phyloP scores from a whole-genome alignment of 2,113 vertebrate species.

The Cephalopholis sonnerati region DNA sequence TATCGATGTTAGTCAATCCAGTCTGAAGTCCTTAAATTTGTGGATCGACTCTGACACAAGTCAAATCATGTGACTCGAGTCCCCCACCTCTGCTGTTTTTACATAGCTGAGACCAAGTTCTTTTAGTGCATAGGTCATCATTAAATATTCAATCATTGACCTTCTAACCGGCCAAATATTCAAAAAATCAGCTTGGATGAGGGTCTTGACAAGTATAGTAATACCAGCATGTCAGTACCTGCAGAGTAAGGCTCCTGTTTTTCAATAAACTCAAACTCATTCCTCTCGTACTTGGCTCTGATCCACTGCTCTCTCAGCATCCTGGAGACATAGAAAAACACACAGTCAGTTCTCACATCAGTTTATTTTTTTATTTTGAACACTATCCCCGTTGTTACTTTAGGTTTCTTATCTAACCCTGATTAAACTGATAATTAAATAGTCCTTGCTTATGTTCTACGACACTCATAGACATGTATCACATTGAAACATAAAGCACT shows the following conservation, averaged over 20 bases:
- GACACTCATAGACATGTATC: not conserved
- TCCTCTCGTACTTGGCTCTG: constrained; percentile 94
- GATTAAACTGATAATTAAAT: constrained; percentile 10
- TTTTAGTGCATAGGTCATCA: no score
- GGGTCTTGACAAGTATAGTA: not conserved
- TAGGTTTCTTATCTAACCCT: no score
- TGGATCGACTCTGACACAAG: no score
- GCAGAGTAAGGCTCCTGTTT: constrained; percentile 97
- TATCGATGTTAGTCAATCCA: no score
- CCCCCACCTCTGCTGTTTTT: not conserved
- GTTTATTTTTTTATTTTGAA: no score
- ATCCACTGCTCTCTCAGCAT: constrained; percentile 97
- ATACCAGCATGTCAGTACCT: constrained; percentile 80
- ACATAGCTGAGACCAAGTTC: not conserved
- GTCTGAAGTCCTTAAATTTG: no score
- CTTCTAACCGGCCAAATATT: not conserved
- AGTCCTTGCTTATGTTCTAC: not conserved
- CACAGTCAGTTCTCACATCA: constrained; percentile 34
- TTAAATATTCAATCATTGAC: not conserved
- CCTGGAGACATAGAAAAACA: constrained; percentile 78
- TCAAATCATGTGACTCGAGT: no score
- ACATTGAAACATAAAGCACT: no score
- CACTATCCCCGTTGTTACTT: not conserved
- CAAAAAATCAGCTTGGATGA: not conserved
- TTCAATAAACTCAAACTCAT: constrained; percentile 93